A percentile compares a stretch with the other conserved stretches of the same genome.
These are phyloP conservation scores for Glyphotaelius pellucidus DNA, from an alignment of 2,888 invertebrate species.

Conservation along the genomic window DNA sequence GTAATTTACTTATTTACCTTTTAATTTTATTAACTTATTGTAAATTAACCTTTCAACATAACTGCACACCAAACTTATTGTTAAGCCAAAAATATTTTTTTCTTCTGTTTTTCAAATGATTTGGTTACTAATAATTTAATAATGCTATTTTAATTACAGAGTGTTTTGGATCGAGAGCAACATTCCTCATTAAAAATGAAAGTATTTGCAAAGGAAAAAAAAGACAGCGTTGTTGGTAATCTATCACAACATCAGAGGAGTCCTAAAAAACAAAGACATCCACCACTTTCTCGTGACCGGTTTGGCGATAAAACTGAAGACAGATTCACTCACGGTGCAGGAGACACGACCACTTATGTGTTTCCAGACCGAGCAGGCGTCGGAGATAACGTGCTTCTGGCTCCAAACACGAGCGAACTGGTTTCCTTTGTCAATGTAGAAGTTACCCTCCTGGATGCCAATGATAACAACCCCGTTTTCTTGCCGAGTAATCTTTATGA, in stretches of 20 bases:
- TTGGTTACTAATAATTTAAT: neutral
- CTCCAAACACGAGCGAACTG: conserved; percentile 72
- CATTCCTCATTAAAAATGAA: conserved; percentile 84
- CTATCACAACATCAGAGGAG: conserved; percentile 70
- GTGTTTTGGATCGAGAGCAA: conserved; percentile 87
- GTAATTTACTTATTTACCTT: conserved; percentile 68
- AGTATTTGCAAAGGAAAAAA: conserved; percentile 88
- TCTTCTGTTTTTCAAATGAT: neutral
- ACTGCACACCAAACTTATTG: neutral
- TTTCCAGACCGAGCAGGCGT: conserved; percentile 75
- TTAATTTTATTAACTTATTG: too few relatives aligned
- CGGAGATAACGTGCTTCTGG: conserved; percentile 73
- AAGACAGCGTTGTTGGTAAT: conserved; percentile 81
- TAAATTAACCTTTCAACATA: too few relatives aligned
- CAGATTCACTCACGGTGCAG: conserved; percentile 68
- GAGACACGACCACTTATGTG: conserved; percentile 75
- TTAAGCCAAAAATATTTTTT: neutral
- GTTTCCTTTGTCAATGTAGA: conserved; percentile 84
- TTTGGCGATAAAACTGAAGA: conserved; percentile 60
- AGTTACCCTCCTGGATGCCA: conserved; percentile 90
- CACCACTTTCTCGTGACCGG: conserved; percentile 58
- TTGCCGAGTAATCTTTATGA: conserved; percentile 90
- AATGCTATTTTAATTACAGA: conserved; percentile 72
- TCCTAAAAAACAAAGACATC: conserved; percentile 73
- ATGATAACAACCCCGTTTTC: conserved; percentile 94